Conservation (phyloP, 2,113 vertebrate species). For the Oryctolagus cuniculus region DNA sequence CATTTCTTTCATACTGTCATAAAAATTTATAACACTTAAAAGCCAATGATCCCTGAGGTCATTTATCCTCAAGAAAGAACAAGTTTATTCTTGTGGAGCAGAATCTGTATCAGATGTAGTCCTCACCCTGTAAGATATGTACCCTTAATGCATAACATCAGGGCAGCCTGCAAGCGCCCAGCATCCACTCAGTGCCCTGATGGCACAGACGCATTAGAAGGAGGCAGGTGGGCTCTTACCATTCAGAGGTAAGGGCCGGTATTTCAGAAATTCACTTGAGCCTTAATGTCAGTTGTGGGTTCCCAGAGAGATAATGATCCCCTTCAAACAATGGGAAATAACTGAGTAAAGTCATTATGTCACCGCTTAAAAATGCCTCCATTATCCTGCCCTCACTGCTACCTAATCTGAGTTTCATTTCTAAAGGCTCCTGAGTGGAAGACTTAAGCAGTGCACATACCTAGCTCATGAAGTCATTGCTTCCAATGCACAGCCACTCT, state of each 20-base stretch:
- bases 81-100: constrained; percentile 58
- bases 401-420: constrained; percentile 87
- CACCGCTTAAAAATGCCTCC: constrained; percentile 86
- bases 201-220: constrained; percentile 76
- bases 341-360: constrained; percentile 85
- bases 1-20: constrained; percentile 71
- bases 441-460: constrained; percentile 64
- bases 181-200: constrained; percentile 48
- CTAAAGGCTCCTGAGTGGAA: constrained; percentile 75
- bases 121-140: background rate
- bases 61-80: constrained; percentile 52
- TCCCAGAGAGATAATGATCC: constrained; percentile 85
- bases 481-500: constrained; percentile 52
- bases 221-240: constrained; percentile 79
- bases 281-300: constrained; percentile 78
- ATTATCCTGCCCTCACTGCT: constrained; percentile 85
- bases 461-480: constrained; percentile 75
- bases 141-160: constrained; percentile 12
- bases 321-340: constrained; percentile 83
- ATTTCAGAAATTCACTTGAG: constrained; percentile 82
- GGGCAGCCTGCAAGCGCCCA: constrained; percentile 37
- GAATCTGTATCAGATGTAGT: constrained; percentile 23
- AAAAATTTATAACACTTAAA: constrained; percentile 70
- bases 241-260: constrained; percentile 75
- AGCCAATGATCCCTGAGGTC: constrained; percentile 63